Conservation (phyloP, 2,113 vertebrate species). For the Coptodon bakossiorum region DNA sequence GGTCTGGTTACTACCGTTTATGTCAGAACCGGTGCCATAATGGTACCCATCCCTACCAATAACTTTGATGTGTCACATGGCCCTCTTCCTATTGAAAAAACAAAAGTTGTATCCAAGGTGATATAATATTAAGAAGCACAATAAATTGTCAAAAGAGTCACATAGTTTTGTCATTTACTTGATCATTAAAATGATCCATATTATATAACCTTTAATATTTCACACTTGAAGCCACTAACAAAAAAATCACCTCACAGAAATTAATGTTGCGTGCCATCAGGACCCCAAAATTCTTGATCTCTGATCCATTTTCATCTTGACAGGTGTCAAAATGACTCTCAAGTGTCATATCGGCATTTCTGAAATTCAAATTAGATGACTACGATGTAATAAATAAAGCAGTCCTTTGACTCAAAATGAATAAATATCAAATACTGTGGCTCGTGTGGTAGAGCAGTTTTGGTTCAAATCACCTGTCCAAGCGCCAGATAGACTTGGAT, state of each 20-base stretch:
- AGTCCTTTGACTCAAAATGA: not conserved
- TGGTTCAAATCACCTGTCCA: not conserved
- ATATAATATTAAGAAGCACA: not conserved
- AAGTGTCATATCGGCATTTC: not conserved
- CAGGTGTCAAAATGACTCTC: not conserved
- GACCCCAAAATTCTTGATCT: not conserved
- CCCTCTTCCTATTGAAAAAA: too few species aligned
- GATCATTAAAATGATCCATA: not conserved
- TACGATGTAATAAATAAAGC: not conserved
- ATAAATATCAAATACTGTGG: not conserved
- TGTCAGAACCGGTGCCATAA: too few species aligned
- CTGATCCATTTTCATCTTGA: not conserved
- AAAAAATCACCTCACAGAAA: not conserved
- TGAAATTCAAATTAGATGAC: not conserved
- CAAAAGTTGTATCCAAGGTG: not conserved
- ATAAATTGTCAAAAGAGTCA: not conserved
- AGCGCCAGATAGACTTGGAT: rapidly evolving
- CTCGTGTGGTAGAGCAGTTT: not conserved
- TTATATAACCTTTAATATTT: not conserved
- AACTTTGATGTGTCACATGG: too few species aligned
- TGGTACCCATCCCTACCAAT: too few species aligned
- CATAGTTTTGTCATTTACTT: not conserved
- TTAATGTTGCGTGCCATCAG: rapidly evolving
- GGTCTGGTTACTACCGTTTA: too few species aligned
- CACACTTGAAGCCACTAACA: not conserved